Conservation (phyloP, 2,797 vertebrate species). For the Notamacropus eugenii region DNA sequence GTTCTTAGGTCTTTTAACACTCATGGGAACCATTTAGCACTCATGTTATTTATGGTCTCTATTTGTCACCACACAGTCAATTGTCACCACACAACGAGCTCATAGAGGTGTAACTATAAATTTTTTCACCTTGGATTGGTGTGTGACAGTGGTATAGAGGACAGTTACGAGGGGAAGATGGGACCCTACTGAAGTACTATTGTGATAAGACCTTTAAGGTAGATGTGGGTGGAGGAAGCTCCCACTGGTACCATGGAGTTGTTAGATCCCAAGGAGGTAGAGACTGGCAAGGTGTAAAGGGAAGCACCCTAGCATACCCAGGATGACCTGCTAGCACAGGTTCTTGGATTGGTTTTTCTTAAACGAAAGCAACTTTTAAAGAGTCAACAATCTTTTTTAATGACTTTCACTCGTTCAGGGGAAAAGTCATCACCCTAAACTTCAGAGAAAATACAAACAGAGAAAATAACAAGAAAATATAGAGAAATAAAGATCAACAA, state of each 20-base stretch:
- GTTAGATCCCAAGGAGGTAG: neutral
- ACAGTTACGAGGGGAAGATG: neutral
- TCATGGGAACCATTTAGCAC: neutral
- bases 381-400: no score
- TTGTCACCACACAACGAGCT: no score
- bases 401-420: no score
- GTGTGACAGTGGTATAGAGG: neutral
- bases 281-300: neutral
- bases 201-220: neutral
- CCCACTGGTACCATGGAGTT: neutral
- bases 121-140: neutral
- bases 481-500: no score
- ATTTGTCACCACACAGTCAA: neutral
- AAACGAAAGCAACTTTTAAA: no score
- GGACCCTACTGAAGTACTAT: neutral
- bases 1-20: neutral
- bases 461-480: no score
- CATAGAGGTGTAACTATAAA: neutral
- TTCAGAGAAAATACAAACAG: no score
- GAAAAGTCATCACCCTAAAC: no score
- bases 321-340: no score
- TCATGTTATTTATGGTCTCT: neutral
- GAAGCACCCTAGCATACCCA: no score
- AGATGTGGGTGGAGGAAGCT: neutral
- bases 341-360: no score